These are phyloP conservation scores for Gallinago solitaria DNA, from an alignment of 2,797 vertebrate species.

Conservation along the genomic window DNA sequence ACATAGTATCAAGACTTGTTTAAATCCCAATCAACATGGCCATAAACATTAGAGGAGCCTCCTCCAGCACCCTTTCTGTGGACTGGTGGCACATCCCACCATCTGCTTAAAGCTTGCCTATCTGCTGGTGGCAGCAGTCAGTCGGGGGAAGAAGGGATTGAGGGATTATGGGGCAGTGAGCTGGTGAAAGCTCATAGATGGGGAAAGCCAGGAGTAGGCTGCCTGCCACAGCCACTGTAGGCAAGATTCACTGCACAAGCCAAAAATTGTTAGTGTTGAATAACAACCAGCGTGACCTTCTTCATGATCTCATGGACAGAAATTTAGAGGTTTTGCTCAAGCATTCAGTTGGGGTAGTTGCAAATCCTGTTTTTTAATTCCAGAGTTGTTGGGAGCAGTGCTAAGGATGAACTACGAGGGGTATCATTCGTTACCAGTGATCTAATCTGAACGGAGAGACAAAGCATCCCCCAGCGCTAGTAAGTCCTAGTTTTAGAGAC, in stretches of 20 bases:
- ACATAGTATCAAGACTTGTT: not conserved
- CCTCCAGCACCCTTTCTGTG: not conserved
- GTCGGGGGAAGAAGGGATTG: not conserved
- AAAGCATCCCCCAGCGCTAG: not conserved
- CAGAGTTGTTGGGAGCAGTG: not conserved
- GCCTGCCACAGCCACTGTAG: too few relatives aligned
- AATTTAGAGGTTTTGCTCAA: not conserved
- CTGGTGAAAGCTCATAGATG: not conserved
- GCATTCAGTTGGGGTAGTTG: not conserved
- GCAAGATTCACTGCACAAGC: not conserved
- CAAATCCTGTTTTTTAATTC: not conserved
- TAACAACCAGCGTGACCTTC: not conserved
- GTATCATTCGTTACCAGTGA: not conserved
- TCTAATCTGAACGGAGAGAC: not conserved
- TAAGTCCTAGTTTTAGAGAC: not conserved
- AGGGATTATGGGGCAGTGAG: not conserved
- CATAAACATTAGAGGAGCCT: not conserved
- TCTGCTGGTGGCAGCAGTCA: not conserved
- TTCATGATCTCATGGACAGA: not conserved
- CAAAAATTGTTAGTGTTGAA: not conserved
- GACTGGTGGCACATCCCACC: not conserved
- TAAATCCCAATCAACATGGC: not conserved
- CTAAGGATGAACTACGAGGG: not conserved
- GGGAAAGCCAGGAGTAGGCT: not conserved
- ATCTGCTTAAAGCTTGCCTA: not conserved